Base-by-base conservation (phyloP, 2,113 vertebrate genomes). In the Lepus timidus region DNA sequence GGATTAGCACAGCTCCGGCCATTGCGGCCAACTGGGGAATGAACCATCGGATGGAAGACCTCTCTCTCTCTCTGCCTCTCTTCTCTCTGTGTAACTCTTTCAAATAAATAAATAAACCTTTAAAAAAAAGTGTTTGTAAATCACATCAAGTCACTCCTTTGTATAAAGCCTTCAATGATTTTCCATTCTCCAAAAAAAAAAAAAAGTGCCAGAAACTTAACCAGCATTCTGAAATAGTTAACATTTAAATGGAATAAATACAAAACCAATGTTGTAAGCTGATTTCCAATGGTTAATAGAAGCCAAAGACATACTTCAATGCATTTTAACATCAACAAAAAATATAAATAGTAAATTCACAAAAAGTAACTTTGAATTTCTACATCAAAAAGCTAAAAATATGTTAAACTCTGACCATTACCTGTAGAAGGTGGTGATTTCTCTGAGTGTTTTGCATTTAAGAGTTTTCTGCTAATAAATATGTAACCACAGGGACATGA, bases 401-500 rank as follows among this genome's bases (percentile, higher is more conserved):
- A 29, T 92, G 71, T 93, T 70, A 75, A 85, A 88, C 1, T 80
- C 31, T 95, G 55, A 85, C 39, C 17, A 9, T 98, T 99, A 99
- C 99, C 99, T 98, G 99, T 97, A 95, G 98, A 99, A 90, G 99
- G 98, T 79, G 99, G 98, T 0, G 98, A 98, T 90, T 99, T 98
- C 96, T 99, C 99, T 29, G 98, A 98, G 93, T 99, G 98, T 97
- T 99, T 99, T 64, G 99, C 99, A 96, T 99, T 99, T 80, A 99
- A 97, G 84, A 99, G 99, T 96, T 99, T 99, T 97, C 99, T 98
- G 97, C 99, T 99, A 94, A 99, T 99, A 98, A 99, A 99, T 97
- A 99, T 99, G 83, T 98, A 99, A 93, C 99, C 99, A 98, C 99
- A 99, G 14, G 99, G 99, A 95, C 99, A 99, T 6, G 99, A 99